These are phyloP conservation scores for Xiphydria camelus DNA, from an alignment of 2,888 invertebrate species.

Conservation along the genomic window DNA sequence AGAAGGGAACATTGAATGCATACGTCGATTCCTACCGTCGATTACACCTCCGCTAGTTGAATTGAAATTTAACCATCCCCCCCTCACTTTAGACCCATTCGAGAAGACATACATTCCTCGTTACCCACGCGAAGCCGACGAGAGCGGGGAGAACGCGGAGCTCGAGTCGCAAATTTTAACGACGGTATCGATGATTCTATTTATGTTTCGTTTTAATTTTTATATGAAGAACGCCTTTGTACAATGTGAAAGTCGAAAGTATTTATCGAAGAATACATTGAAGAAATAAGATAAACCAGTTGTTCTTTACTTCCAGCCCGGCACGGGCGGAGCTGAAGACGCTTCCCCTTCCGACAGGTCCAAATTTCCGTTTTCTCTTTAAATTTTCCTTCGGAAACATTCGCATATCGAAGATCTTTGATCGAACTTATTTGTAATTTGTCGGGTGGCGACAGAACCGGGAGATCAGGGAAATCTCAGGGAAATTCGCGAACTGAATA, in stretches of 20 bases:
- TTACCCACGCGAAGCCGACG: constrained; percentile 18
- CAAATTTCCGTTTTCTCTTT: no score
- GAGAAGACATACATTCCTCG: constrained; percentile 30
- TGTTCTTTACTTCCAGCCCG: constrained; percentile 19
- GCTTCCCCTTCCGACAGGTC: no score
- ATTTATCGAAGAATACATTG: constrained; percentile 45
- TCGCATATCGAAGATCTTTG: no score
- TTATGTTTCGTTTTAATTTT: constrained; percentile 30
- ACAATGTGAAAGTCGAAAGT: constrained; percentile 40
- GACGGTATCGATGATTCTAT: constrained; percentile 17
- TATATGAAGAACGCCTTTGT: constrained; percentile 41
- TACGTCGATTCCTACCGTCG: constrained; percentile 29
- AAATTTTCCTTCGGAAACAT: no score
- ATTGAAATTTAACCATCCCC: not conserved
- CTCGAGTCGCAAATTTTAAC: constrained; percentile 18
- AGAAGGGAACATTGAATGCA: constrained; percentile 25
- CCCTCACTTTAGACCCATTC: constrained; percentile 9
- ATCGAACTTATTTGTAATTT: no score
- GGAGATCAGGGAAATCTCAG: no score
- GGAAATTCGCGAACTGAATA: no score
- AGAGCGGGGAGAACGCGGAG: not conserved
- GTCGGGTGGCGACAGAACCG: no score
- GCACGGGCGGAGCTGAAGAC: no score
- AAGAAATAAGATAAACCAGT: constrained; percentile 31
- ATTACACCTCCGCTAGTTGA: constrained; percentile 33